Evolutionary conservation across 2,113 vertebrate genomes (phyloP), one percentile per base, ranked within the genome.

Genomic region (Athene noctua): DNA sequence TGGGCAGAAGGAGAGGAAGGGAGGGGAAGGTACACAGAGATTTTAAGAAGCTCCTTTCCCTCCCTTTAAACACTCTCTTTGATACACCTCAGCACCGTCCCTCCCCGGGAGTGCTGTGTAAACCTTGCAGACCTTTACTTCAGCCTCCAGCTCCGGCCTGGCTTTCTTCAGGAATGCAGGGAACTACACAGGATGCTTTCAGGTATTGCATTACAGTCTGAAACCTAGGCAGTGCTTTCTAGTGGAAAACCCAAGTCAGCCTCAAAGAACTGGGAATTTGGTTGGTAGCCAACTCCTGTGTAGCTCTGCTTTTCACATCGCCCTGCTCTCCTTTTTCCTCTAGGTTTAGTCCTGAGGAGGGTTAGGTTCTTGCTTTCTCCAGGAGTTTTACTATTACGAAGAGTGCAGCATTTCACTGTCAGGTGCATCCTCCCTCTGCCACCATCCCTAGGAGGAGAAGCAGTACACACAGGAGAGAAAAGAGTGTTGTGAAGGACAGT

Each of bases 231-330:
- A 89, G 86, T 80, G 82, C 83, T 93, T 92, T 79, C 0, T 55
- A 96, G 82, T 95, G 92, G 94, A 96, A 97, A 97, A 97, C 86
- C 59, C 86, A 84, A 80, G 93, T 94, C 91, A 81, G 89, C 54
- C 95, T 95, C 96, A 93, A 95, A 95, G 90, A 97, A 94, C 8
- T 73, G 91, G 84, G 80, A 92, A 79, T 89, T 88, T 94, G 96
- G 91, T 83, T 62, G 46, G 73, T 52, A 51, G 92, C 86, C 94
- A 97, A 9, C 30, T 92, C 89, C 86, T 29, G 16, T 68, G 65
- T 49, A 90, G 72, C 70, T 92, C 90, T 94, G 92, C 66, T 96
- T 96, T 93, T 91, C 59, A 49, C 57, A 68, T 88, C 2, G 3
- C 49, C 67, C 82, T 95, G n/a, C 66, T 47, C 75, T 81, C 81